Evolutionary conservation across 1,140 invertebrate species (phyloP), one percentile per base, ranked within the genome.

Genomic region (Plutomurus gul): DNA sequence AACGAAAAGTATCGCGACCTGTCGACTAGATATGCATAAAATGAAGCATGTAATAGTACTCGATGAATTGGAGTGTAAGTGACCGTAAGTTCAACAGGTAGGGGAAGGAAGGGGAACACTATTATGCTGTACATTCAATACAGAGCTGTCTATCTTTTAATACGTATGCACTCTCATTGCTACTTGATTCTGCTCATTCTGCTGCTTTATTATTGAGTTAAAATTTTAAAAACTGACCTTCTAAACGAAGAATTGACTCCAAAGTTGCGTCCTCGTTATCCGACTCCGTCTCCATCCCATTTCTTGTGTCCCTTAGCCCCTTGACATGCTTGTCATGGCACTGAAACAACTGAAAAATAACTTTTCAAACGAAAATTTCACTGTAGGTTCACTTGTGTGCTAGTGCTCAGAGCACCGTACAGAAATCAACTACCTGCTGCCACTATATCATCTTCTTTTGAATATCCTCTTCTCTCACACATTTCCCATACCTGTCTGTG

Each of bases 231-330:
- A 3, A 33, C 25, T 65, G 11, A 80, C 76, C 80, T 76, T 78
- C 77, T 33, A 81, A 51, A 13, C 25, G 46, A 11, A 81, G 80
- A 39, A 81, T 79, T 8, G 77, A 60, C 33, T 81, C 40, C 18
- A 81, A 36, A 20, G 80, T 40, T 72, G 20, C 18, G 47, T 72
- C 71, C 49, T 81, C 80, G 37, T 60, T 70, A 40, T 81, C 80
- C 7, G 73, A 75, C 43, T 78, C 80, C 77, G 73, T 75, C 76
- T 79, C 80, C 80, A 81, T 81, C 80, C 80, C 80, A 81, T 81
- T 36, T 4, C 56, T 20, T 25, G 27, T 25, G 30, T n/a, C 33
- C 33, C 46, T 60, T 30, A 51, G 5, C 56, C 36, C 70, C 39
- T 72, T 72, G 70, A 40, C 36, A 13, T 43, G 16, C 16, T 7